A percentile compares a stretch with the other conserved stretches of the same genome.
Conservation (phyloP, 1,140 invertebrate genomes). For the Zelostemma sp. region DNA sequence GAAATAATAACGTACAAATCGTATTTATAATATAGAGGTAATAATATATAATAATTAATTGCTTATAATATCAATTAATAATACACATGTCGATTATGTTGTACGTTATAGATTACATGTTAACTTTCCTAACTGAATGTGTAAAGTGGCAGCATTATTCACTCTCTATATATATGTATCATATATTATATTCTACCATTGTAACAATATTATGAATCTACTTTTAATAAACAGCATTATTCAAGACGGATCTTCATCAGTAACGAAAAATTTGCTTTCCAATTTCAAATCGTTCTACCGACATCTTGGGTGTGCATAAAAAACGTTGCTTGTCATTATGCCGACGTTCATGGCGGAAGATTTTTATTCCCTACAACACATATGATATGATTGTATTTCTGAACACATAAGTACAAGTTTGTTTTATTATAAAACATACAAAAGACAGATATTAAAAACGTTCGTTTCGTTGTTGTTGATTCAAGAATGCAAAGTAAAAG, state of each 20-base stretch:
- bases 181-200: conserved; percentile 55
- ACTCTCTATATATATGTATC: conserved; percentile 52
- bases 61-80: conserved; percentile 69
- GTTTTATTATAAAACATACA: conserved; percentile 7
- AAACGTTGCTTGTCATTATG: neutral
- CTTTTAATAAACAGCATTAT: conserved; percentile 48
- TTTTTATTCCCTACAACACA: conserved; percentile 4
- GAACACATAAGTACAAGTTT: conserved; percentile 32
- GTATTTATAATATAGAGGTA: conserved; percentile 69
- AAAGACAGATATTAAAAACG: neutral
- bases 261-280: conserved; percentile 26
- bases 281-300: conserved; percentile 17
- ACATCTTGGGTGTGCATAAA: neutral
- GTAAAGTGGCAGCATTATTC: conserved; percentile 68
- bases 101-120: conserved; percentile 57
- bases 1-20: conserved; percentile 70
- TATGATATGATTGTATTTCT: conserved; percentile 29
- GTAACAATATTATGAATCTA: conserved; percentile 59
- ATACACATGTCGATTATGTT: conserved; percentile 65
- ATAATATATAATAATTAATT: conserved; percentile 68
- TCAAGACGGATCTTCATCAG: conserved; percentile 37
- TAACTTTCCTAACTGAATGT: conserved; percentile 70
- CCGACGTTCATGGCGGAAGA: conserved; percentile 6
- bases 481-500: neutral
- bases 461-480: conserved; percentile 7